phyloP scores from a whole-genome alignment of 2,113 vertebrate species.

The Mormyrus iriodes region DNA sequence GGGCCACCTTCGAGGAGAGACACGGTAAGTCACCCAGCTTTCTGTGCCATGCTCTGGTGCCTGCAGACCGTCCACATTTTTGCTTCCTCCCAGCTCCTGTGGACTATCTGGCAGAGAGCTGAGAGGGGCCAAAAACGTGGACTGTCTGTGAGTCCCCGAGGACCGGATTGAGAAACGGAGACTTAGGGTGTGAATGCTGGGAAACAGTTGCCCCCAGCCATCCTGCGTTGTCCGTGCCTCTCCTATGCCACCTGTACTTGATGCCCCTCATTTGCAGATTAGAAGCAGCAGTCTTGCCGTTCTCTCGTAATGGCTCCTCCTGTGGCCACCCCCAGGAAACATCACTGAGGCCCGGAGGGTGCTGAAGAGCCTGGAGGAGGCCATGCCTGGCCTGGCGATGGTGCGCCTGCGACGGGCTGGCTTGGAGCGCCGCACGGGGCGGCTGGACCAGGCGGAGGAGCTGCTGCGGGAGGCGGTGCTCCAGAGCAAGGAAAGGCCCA shows the following conservation, averaged over 20 bases:
- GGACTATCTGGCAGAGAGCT: too few relatives aligned
- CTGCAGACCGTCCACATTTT: background rate
- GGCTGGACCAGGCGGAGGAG: constrained; percentile 58
- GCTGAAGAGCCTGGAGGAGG: constrained; percentile 57
- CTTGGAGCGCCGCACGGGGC: constrained; percentile 65
- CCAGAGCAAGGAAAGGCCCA: constrained; percentile 62
- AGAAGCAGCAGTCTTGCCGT: background rate
- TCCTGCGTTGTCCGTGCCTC: background rate
- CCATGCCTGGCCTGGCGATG: constrained; percentile 61
- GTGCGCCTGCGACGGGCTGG: constrained; percentile 65
- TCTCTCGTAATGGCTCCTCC: background rate
- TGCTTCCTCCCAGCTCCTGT: too few relatives aligned
- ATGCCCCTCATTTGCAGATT: background rate
- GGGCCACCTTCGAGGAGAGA: constrained; percentile 77
- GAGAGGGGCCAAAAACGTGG: background rate
- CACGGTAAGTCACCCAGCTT: constrained; percentile 55
- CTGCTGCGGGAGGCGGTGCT: constrained; percentile 63
- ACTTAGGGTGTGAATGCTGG: background rate
- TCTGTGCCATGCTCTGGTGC: background rate
- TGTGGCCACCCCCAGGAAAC: constrained; percentile 50
- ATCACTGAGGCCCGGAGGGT: constrained; percentile 59
- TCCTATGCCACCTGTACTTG: background rate
- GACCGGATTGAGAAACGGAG: background rate
- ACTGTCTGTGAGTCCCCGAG: background rate
- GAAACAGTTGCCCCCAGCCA: background rate